These are phyloP conservation scores for Biston betularia DNA, from an alignment of 2,888 invertebrate species.

Conservation along the genomic window DNA sequence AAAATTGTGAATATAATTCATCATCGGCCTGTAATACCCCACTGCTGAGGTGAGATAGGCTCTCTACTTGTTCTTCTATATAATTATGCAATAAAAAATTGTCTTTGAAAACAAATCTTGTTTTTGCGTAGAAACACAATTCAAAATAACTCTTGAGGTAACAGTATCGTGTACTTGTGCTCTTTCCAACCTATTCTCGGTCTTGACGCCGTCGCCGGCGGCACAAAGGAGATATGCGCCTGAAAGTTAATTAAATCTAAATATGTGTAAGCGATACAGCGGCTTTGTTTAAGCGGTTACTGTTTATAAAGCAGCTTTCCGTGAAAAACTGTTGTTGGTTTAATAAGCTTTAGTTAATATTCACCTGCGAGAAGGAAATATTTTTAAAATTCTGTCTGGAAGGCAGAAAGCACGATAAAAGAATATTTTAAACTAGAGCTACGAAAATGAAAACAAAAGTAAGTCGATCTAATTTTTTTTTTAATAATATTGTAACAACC, in stretches of 20 bases:
- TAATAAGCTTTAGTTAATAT: constrained; percentile 26
- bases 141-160: constrained; percentile 1
- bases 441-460: too few species aligned
- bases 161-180: not conserved
- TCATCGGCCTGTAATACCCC: too few species aligned
- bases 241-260: constrained; percentile 81
- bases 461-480: not conserved
- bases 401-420: constrained; percentile 3
- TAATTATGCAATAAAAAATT: too few species aligned
- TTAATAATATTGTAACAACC: not conserved
- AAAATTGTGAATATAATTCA: too few species aligned
- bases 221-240: constrained; percentile 72
- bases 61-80: too few species aligned
- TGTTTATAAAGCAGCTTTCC: constrained; percentile 28
- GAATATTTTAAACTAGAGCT: not conserved
- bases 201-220: constrained; percentile 48
- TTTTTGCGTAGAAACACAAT: not conserved
- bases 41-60: too few species aligned
- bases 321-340: constrained; percentile 26
- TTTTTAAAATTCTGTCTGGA: constrained; percentile 8
- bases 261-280: constrained; percentile 62
- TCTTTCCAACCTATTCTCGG: constrained; percentile 51
- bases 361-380: constrained; percentile 10
- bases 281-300: constrained; percentile 38
- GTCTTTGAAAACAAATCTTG: not conserved